phyloP scores from a whole-genome alignment of 2,888 invertebrate genomes.

The Cataglyphis albicans region DNA sequence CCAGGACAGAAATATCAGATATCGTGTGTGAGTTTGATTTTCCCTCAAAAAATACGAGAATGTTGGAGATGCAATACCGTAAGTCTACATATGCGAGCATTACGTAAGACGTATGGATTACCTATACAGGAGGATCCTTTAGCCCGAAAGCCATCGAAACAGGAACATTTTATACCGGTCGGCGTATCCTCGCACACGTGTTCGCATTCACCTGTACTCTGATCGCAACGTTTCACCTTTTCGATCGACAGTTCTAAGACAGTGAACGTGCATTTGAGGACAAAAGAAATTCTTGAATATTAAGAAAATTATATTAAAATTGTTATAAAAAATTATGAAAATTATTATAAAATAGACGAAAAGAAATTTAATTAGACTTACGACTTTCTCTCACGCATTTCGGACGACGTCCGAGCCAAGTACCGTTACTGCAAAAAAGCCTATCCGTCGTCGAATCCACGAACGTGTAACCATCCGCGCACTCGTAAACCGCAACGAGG shows the following conservation, averaged over 20 bases:
- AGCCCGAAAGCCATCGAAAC: slow-evolving; percentile 86
- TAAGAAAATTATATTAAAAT: too few relatives aligned
- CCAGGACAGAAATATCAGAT: slow-evolving; percentile 16
- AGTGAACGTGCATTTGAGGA: slow-evolving; percentile 20
- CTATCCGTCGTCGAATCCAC: slow-evolving; percentile 86
- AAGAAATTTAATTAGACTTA: slow-evolving; percentile 63
- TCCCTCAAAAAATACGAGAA: slow-evolving; percentile 20
- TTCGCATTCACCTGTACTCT: slow-evolving; percentile 86
- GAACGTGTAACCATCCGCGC: slow-evolving; percentile 87
- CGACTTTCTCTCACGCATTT: slow-evolving; percentile 83
- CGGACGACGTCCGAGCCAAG: slow-evolving; percentile 88
- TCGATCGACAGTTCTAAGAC: slow-evolving; percentile 65
- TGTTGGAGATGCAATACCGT: neutral
- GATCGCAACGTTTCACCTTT: slow-evolving; percentile 82
- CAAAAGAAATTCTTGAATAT: too few relatives aligned
- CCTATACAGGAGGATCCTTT: slow-evolving; percentile 85
- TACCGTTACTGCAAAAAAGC: slow-evolving; percentile 87
- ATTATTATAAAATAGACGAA: neutral
- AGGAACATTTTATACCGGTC: slow-evolving; percentile 85
- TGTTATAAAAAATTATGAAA: too few relatives aligned
- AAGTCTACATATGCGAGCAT: neutral
- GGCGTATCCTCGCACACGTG: slow-evolving; percentile 86
- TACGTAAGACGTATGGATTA: slow-evolving; percentile 71
- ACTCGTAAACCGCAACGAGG: slow-evolving; percentile 88
- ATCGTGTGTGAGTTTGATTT: slow-evolving; percentile 15